Conservation (phyloP, 2,888 invertebrate species). For the Dendrolimus pini region DNA sequence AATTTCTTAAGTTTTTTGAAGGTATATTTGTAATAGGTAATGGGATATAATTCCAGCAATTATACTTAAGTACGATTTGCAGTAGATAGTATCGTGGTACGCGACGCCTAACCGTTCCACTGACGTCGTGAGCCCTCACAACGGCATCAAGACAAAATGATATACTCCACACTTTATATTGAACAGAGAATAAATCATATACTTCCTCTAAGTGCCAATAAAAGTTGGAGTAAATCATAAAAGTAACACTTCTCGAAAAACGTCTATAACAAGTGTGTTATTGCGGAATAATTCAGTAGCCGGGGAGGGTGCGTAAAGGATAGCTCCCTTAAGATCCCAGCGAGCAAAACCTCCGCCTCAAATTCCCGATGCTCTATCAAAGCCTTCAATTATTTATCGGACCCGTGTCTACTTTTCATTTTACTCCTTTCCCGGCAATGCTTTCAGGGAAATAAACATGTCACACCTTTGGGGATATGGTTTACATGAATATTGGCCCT, state of each 20-base stretch:
- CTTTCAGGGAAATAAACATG: slow-evolving; percentile 66
- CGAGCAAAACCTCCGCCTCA: slow-evolving; percentile 43
- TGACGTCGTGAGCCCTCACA: slow-evolving; percentile 45
- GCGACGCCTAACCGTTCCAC: slow-evolving; percentile 51
- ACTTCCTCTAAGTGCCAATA: slow-evolving; percentile 76
- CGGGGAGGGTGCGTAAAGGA: slow-evolving; percentile 64
- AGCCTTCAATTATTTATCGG: slow-evolving; percentile 76
- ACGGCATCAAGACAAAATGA: slow-evolving; percentile 60
- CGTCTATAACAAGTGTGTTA: slow-evolving; percentile 76
- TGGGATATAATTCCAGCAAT: too few species aligned
- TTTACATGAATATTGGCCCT: slow-evolving; percentile 49
- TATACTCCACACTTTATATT: slow-evolving; percentile 71
- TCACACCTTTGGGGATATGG: slow-evolving; percentile 55
- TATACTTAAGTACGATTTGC: too few species aligned
- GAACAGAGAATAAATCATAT: slow-evolving; percentile 74
- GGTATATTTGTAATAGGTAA: too few species aligned
- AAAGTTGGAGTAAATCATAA: slow-evolving; percentile 76
- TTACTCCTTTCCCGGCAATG: slow-evolving; percentile 63
- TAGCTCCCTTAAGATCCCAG: slow-evolving; percentile 64
- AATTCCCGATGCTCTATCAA: slow-evolving; percentile 70
- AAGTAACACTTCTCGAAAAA: slow-evolving; percentile 73
- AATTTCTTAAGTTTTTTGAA: too few species aligned
- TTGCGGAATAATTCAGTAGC: slow-evolving; percentile 75
- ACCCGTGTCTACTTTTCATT: slow-evolving; percentile 75
- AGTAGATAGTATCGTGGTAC: slow-evolving; percentile 20